Base-by-base conservation (phyloP, 92 coral and sea anemone species). In the Paragorgia papillata region DNA sequence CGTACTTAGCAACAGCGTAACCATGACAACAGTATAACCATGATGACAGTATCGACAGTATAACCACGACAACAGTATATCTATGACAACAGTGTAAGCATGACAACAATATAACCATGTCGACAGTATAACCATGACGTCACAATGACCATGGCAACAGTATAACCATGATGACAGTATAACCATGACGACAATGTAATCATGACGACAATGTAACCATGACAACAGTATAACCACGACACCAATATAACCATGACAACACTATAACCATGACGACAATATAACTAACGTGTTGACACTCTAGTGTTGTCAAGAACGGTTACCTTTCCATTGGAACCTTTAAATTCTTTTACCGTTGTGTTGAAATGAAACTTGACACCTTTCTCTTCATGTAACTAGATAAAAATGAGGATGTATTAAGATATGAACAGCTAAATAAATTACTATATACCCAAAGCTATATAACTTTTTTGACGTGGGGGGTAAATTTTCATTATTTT, bases 291-390 rank as follows among this genome's bases (percentile, higher is more conserved):
- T n/a, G n/a, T n/a, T n/a, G n/a, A 21, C 24, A 55, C 9, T 55
- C 10, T 55, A 4, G 43, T 37, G 43, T 37, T 37, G 4, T 37
- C 6, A 37, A 37, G 43, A 4, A 37, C 43, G 10, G 0, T 10
- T 63, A 86, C 97, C 85, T 91, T 93, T 60, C 97, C 94, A 64
- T 69, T 71, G 62, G 80, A 69, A 1, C 97, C 97, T 86, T 88
- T 88, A 70, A 93, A 93, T 65, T 89, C 97, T 53, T 85, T 91
- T 20, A 86, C 97, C 33, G 90, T 81, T 48, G 89, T 87, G 58
- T 91, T 91, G 65, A 86, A 80, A 40, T 86, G 70, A 65, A 93
- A 93, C 83, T 91, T 91, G 43, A 90, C 97, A 26, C 97, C 97
- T 58, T 93, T 93, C 3, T 75, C 88, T 71, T 84, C 88, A 40